Base-by-base conservation (phyloP, 2,113 vertebrate genomes). In the Lophotis ruficrista region DNA sequence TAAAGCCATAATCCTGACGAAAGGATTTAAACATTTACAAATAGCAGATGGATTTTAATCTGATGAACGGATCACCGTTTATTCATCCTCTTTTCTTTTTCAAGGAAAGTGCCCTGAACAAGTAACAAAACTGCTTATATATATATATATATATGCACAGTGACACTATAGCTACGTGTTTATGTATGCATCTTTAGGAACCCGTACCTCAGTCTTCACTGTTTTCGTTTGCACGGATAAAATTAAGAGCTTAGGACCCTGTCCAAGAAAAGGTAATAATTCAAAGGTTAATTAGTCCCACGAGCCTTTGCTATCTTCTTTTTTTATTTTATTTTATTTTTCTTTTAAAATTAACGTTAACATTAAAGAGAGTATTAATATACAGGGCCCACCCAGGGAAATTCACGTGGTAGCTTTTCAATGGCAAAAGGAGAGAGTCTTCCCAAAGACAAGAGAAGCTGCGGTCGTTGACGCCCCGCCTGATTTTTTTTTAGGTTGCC, bases 101-200 rank as follows among this genome's bases (percentile, higher is more conserved):
- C 62, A 45, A 24, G 16, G 9, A 27, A 65, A 83, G 45, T 18
- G 10, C 38, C 61, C 17, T 45, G 27, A 62, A 57, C 21, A 45
- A 72, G 75, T 35, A 58, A 33, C 19, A 58, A 27, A 90, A 51
- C 12, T 13, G 20, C 30, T 81, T 53, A 4, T 48, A 25, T 35
- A 8, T 13, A 8, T 13, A 8, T n/a, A n/a, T 1, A 1, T 24
- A 10, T 1, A 1, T 24, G 9, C 8, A 9, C 22, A 8, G 12
- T n/a, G 18, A 14, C 16, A 3, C 14, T 33, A 14, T 12, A 41
- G 24, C 31, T 68, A 16, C 9, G 0, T 6, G 4, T 48, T 61
- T 38, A 4, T 71, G 45, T 38, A 21, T 3, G 3, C 17, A 27
- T 22, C 47, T 50, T 33, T n/a, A 8, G 6, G 17, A 78, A 13